Evolutionary conservation across 2,888 invertebrate species (phyloP).

Genomic region (Drosophila subquinaria): DNA sequence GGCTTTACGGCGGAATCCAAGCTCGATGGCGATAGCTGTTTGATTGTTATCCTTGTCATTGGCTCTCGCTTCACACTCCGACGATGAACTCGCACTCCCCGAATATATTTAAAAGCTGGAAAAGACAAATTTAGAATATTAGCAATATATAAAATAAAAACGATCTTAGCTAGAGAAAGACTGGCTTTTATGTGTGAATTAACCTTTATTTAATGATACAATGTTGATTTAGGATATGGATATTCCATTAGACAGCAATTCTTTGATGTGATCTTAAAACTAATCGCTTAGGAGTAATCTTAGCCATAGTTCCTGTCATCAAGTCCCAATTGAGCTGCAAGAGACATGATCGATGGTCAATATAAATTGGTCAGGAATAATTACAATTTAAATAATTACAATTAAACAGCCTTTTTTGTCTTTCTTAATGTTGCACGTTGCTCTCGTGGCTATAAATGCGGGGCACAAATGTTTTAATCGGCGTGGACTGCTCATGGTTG

Average conservation of each 20-base stretch:
- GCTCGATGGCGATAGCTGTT: conserved; percentile 12
- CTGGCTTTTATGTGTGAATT: background rate
- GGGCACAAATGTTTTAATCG: conserved; percentile 61
- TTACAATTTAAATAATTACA: conserved; percentile 6
- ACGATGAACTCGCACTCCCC: conserved; percentile 5
- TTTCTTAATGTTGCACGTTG: background rate
- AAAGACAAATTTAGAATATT: conserved; percentile 6
- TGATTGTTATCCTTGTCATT: conserved; percentile 12
- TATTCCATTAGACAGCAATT: no score
- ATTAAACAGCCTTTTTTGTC: background rate
- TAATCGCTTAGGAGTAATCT: background rate
- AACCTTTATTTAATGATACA: conserved; percentile 34
- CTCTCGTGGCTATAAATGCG: conserved; percentile 25
- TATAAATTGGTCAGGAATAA: background rate
- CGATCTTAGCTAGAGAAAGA: conserved; percentile 11
- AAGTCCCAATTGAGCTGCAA: background rate
- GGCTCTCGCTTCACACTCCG: conserved; percentile 27
- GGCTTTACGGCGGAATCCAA: background rate
- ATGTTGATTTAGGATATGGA: background rate
- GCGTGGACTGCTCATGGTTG: conserved; percentile 77
- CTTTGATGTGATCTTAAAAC: background rate
- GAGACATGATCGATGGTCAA: background rate
- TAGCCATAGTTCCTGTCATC: background rate
- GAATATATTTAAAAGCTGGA: conserved; percentile 25
- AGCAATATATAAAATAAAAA: conserved; percentile 1